These are phyloP conservation scores for Coregonus clupeaformis DNA, from an alignment of 2,113 vertebrate genomes.

Conservation along the genomic window DNA sequence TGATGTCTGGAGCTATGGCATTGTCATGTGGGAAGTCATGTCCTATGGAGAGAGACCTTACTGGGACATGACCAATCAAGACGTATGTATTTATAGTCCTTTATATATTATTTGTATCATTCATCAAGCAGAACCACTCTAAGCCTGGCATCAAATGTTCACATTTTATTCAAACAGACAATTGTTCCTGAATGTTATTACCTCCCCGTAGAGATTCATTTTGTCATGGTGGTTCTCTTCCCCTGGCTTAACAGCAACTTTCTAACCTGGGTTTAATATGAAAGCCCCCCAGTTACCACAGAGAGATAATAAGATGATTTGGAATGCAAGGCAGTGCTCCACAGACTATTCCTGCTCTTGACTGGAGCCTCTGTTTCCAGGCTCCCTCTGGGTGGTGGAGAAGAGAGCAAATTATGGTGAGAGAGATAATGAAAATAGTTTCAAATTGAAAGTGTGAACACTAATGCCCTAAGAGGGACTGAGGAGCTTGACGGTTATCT, in stretches of 20 bases:
- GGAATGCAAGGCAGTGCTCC: slow-evolving; percentile 59
- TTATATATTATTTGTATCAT: too few species aligned
- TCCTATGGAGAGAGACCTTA: slow-evolving; percentile 82
- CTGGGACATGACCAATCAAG: slow-evolving; percentile 85
- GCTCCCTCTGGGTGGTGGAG: slow-evolving; percentile 67
- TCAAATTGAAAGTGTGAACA: slow-evolving; percentile 76
- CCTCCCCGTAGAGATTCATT: slow-evolving; percentile 44
- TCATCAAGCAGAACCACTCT: too few species aligned
- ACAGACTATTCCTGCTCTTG: slow-evolving; percentile 69
- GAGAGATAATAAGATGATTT: slow-evolving; percentile 67
- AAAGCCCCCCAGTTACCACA: slow-evolving; percentile 51
- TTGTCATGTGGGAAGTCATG: slow-evolving; percentile 85
- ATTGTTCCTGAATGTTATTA: slow-evolving; percentile 37
- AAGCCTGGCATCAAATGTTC: too few species aligned
- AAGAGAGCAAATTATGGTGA: slow-evolving; percentile 71
- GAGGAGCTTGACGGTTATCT: slow-evolving; percentile 73
- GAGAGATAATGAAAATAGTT: slow-evolving; percentile 78
- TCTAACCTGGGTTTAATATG: slow-evolving; percentile 50
- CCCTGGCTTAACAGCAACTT: slow-evolving; percentile 52
- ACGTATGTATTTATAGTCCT: slow-evolving; percentile 63
- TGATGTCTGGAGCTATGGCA: slow-evolving; percentile 82
- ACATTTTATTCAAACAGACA: slow-evolving; percentile 32
- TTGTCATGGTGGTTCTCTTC: slow-evolving; percentile 46
- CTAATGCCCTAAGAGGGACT: slow-evolving; percentile 75
- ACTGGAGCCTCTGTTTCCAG: slow-evolving; percentile 65